Conservation (phyloP, 1,140 invertebrate genomes). For the Schlechtendalia chinensis region DNA sequence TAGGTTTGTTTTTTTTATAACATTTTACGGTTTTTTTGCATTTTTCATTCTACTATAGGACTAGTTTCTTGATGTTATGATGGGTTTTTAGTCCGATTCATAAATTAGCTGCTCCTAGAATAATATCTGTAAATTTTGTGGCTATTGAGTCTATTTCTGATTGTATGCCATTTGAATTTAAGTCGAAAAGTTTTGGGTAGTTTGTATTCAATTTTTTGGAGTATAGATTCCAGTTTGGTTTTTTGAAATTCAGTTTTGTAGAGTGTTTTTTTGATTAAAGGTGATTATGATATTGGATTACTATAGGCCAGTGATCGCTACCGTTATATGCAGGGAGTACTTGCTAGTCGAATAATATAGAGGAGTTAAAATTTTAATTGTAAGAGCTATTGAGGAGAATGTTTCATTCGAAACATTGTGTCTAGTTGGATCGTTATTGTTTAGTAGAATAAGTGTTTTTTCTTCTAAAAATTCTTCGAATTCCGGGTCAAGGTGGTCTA, state of each 20-base stretch:
- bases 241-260: neutral
- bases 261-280: neutral
- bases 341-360: neutral
- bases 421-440: too few species aligned
- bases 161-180: too few species aligned
- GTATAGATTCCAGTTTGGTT: neutral
- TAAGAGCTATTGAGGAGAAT: neutral
- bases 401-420: neutral
- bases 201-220: neutral
- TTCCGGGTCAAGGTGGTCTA: neutral
- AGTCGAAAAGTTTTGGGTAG: too few species aligned
- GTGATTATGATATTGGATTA: neutral
- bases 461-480: neutral
- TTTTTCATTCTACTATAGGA: too few species aligned
- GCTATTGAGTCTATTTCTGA: too few species aligned
- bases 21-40: too few species aligned
- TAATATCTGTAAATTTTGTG: too few species aligned
- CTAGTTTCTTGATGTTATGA: too few species aligned
- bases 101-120: too few species aligned
- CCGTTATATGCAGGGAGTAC: neutral
- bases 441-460: neutral
- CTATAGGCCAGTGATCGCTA: neutral
- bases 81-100: too few species aligned
- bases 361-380: neutral
- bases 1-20: too few species aligned